Evolutionary conservation across 2,888 invertebrate genomes (phyloP).

Genomic region (Hydrotaea cyrtoneurina): DNA sequence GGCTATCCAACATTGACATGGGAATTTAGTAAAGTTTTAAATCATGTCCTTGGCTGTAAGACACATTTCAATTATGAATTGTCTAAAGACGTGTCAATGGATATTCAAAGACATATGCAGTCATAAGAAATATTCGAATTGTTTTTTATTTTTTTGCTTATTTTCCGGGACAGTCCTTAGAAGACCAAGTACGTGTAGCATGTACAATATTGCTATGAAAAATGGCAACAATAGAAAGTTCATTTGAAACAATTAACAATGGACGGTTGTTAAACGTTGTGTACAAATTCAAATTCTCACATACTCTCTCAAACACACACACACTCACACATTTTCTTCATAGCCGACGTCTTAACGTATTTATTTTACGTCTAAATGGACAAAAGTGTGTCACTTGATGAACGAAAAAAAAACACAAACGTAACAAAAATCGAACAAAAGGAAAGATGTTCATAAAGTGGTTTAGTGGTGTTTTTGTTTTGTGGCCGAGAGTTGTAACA

Average conservation of each 20-base stretch:
- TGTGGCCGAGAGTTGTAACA: conserved; percentile 15
- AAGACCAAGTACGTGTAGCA: neutral
- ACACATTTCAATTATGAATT: no score
- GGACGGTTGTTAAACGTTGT: conserved; percentile 35
- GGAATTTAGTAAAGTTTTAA: no score
- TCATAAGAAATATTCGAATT: no score
- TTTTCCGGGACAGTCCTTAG: neutral
- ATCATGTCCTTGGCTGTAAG: no score
- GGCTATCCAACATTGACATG: no score
- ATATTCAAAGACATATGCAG: no score
- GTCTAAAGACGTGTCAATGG: no score
- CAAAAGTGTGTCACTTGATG: conserved; percentile 57
- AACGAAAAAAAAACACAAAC: neutral
- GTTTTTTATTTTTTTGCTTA: no score
- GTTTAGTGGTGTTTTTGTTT: conserved; percentile 2
- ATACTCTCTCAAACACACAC: neutral
- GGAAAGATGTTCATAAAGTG: conserved; percentile 19
- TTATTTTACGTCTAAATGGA: neutral
- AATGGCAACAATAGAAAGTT: conserved; percentile 61
- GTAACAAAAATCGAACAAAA: conserved; percentile 32
- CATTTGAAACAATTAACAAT: conserved; percentile 56
- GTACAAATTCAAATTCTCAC: conserved; percentile 50
- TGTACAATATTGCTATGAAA: neutral
- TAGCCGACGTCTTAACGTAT: neutral
- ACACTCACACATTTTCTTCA: neutral